A percentile compares a stretch with the other conserved stretches of the same genome.
phyloP scores from a whole-genome alignment of 2,113 vertebrate species.

The Antigone vipio region DNA sequence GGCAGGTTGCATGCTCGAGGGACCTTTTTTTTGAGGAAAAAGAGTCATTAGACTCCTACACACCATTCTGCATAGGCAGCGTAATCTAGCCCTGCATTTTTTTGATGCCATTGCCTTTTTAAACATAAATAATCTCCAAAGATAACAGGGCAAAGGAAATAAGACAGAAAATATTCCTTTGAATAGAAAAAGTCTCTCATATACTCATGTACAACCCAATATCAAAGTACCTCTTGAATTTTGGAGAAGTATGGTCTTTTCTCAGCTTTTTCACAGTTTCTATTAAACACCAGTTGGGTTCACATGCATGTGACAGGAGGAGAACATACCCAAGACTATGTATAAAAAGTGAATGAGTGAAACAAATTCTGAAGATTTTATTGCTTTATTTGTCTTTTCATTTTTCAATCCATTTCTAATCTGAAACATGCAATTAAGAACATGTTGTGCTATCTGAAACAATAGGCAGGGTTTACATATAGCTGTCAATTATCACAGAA shows the following conservation, averaged over 20 bases:
- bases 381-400: background rate
- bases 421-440: conserved; percentile 53
- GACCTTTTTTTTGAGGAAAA: background rate
- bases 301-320: background rate
- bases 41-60: background rate
- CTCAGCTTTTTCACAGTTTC: background rate
- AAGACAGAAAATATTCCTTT: background rate
- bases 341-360: background rate
- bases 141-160: conserved; percentile 9
- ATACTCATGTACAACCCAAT: background rate
- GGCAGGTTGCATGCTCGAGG: background rate
- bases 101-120: background rate
- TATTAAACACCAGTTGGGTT: background rate
- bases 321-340: background rate
- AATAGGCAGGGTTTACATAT: conserved; percentile 22
- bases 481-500: conserved; percentile 21
- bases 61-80: background rate
- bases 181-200: background rate
- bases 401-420: conserved; percentile 27
- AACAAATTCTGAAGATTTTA: background rate
- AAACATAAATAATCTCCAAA: conserved; percentile 24
- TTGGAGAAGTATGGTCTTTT: background rate
- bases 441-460: conserved; percentile 33
- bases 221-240: background rate
- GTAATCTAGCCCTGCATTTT: background rate